These are phyloP conservation scores for Phataginus tricuspis DNA, from an alignment of 2,797 vertebrate genomes.

Conservation along the genomic window DNA sequence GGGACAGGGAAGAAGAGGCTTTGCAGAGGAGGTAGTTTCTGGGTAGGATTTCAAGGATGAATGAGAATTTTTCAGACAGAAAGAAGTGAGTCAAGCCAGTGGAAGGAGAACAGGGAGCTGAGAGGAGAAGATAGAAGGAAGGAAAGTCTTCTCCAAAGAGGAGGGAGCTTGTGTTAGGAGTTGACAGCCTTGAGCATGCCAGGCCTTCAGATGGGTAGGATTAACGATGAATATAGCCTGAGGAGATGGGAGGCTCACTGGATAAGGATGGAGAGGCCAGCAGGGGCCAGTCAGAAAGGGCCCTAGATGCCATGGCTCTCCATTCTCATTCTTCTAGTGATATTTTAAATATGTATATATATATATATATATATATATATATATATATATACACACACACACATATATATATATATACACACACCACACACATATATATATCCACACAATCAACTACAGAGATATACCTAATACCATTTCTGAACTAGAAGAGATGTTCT, in stretches of 20 bases:
- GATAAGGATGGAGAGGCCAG: background rate
- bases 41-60: background rate
- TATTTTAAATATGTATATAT: background rate
- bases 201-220: background rate
- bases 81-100: background rate
- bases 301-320: background rate
- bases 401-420: no score
- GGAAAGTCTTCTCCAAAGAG: background rate
- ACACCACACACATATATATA: background rate
- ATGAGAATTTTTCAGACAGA: background rate
- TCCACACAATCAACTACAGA: background rate
- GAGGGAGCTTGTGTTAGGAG: rapidly evolving
- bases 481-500: background rate
- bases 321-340: background rate
- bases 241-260: no score
- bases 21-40: background rate
- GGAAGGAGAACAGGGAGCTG: background rate
- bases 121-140: background rate
- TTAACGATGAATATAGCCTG: no score
- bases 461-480: background rate
- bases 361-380: background rate
- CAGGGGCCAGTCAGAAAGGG: background rate
- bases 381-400: background rate
- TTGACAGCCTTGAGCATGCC: background rate
- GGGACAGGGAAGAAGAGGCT: background rate